These are phyloP conservation scores for Trachythela sp. DNA, from an alignment of 64 coral and sea anemone genomes.

Conservation along the genomic window DNA sequence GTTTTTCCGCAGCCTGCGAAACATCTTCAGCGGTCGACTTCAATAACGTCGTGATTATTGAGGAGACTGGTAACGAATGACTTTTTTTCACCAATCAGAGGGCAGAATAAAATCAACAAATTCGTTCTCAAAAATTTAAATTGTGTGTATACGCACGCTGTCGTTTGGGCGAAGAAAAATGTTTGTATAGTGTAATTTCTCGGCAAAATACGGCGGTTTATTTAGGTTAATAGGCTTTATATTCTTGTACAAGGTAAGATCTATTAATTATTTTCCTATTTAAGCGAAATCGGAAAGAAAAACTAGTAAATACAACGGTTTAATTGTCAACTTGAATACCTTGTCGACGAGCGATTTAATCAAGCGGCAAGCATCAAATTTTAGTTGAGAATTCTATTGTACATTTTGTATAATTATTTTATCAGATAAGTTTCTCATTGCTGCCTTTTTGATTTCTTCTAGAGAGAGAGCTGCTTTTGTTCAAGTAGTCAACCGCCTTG, in stretches of 20 bases:
- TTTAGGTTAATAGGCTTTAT: not conserved
- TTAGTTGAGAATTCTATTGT: not conserved
- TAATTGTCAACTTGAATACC: not conserved
- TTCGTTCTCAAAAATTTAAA: not conserved
- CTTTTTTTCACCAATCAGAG: not conserved
- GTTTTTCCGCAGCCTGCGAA: not conserved
- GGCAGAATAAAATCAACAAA: not conserved
- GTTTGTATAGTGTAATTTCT: not conserved
- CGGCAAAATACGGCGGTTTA: not conserved
- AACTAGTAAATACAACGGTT: not conserved
- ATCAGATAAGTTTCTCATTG: no score
- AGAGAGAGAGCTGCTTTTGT: not conserved
- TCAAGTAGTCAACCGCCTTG: not conserved
- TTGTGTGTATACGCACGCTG: not conserved
- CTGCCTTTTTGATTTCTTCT: no score
- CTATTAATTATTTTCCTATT: not conserved
- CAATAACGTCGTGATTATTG: not conserved
- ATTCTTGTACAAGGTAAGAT: not conserved
- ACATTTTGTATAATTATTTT: no score
- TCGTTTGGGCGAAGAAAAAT: not conserved
- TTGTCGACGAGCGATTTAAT: not conserved
- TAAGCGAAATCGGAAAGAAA: not conserved
- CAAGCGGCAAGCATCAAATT: not conserved
- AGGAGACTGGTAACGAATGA: not conserved
- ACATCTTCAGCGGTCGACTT: not conserved